These are phyloP conservation scores for Cairina moschata DNA, from an alignment of 2,113 vertebrate species.

Conservation along the genomic window DNA sequence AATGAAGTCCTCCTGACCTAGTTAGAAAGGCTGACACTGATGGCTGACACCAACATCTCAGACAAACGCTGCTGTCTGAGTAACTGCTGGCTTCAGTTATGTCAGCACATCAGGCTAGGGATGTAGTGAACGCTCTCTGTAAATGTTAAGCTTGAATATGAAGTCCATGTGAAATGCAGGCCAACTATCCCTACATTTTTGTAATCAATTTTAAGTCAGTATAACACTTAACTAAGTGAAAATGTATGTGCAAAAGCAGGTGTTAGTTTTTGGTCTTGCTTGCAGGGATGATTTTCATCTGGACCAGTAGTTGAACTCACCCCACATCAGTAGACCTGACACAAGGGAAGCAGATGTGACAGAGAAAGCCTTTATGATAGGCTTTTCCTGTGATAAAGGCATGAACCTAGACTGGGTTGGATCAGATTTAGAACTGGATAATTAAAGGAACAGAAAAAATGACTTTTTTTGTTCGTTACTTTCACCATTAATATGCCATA, in stretches of 20 bases:
- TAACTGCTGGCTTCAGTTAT: neutral
- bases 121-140: neutral
- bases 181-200: neutral
- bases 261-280: neutral
- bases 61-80: neutral
- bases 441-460: neutral
- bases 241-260: neutral
- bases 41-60: neutral
- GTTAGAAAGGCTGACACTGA: neutral
- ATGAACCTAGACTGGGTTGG: neutral
- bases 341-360: neutral
- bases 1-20: neutral
- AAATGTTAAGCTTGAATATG: neutral
- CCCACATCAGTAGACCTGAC: neutral
- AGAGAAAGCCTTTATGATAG: neutral
- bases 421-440: neutral
- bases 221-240: neutral
- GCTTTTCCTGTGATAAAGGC: neutral
- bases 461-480: neutral
- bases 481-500: neutral
- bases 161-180: neutral
- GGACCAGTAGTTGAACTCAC: neutral
- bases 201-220: neutral
- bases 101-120: neutral
- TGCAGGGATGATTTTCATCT: neutral